These are phyloP conservation scores for Micromesistius poutassou DNA, from an alignment of 2,797 vertebrate genomes.

Conservation along the genomic window DNA sequence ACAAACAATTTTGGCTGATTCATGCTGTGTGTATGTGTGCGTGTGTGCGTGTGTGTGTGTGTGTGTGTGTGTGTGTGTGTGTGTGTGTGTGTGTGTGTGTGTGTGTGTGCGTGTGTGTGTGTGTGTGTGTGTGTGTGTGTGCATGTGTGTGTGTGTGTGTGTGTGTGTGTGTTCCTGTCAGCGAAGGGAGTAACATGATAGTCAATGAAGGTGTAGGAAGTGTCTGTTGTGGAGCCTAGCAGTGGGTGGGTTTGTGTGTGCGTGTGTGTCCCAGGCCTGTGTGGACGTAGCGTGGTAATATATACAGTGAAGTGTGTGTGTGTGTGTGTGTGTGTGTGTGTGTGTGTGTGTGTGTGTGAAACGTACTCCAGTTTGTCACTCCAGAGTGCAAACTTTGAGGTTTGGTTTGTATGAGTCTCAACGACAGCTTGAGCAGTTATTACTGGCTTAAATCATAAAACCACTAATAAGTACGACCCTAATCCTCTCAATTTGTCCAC, in stretches of 20 bases:
- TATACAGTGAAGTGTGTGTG: constrained; percentile 29
- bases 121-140: constrained; percentile 11
- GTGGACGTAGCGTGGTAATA: constrained; percentile 32
- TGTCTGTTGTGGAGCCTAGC: constrained; percentile 9
- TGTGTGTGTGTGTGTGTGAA: constrained; percentile 39
- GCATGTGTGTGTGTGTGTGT: constrained; percentile 13
- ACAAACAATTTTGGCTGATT: constrained; percentile 32
- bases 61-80: constrained; percentile 3
- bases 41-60: constrained; percentile 9
- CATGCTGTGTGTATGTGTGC: constrained; percentile 10
- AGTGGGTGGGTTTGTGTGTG: constrained; percentile 14
- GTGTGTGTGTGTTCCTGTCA: constrained; percentile 39
- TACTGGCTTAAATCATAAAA: neutral
- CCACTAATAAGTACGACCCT: neutral
- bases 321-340: constrained; percentile 33
- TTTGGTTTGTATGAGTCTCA: neutral
- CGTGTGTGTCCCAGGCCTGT: constrained; percentile 9
- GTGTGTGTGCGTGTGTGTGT: constrained; percentile 28
- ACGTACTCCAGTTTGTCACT: constrained; percentile 21
- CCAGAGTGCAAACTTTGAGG: constrained; percentile 34
- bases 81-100: neutral
- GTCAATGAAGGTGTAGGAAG: constrained; percentile 33
- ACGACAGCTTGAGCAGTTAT: neutral
- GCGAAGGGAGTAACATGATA: constrained; percentile 26
- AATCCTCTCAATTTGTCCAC: neutral